Evolutionary conservation across 2,797 vertebrate species (phyloP).

Genomic region (Lagodon rhomboides): DNA sequence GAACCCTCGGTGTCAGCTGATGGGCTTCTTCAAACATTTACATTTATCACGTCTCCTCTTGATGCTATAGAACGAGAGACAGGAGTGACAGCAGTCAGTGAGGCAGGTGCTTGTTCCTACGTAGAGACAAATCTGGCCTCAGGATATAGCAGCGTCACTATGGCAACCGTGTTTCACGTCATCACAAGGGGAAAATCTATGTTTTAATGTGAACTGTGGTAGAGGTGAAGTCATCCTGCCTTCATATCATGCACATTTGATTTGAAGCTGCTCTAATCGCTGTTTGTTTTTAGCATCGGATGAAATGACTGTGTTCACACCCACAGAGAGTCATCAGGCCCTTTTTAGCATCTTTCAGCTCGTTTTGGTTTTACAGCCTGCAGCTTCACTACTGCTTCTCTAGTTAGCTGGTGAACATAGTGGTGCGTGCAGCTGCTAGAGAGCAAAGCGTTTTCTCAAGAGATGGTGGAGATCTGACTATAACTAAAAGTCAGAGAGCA

Average conservation of each 20-base stretch:
- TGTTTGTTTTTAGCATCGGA: not conserved
- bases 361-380: not conserved
- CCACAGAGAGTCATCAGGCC: not conserved
- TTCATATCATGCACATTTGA: too few relatives aligned
- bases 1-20: too few relatives aligned
- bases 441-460: not conserved
- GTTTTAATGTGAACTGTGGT: not conserved
- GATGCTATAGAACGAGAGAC: not conserved
- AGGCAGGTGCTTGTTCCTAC: conserved; percentile 1
- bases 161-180: conserved; percentile 36
- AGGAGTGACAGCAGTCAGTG: not conserved
- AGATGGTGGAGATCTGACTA: not conserved
- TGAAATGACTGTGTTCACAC: not conserved
- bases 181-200: not conserved
- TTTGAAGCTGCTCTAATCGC: not conserved
- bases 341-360: not conserved
- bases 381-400: not conserved
- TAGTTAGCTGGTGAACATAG: too few relatives aligned
- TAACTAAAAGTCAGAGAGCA: not conserved
- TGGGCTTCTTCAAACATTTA: not conserved
- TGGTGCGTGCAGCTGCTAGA: not conserved
- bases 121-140: conserved; percentile 10
- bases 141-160: conserved; percentile 24
- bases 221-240: too few relatives aligned
- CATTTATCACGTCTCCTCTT: not conserved